Conservation (phyloP, 2,888 invertebrate species). For the Drosophila lacicola region DNA sequence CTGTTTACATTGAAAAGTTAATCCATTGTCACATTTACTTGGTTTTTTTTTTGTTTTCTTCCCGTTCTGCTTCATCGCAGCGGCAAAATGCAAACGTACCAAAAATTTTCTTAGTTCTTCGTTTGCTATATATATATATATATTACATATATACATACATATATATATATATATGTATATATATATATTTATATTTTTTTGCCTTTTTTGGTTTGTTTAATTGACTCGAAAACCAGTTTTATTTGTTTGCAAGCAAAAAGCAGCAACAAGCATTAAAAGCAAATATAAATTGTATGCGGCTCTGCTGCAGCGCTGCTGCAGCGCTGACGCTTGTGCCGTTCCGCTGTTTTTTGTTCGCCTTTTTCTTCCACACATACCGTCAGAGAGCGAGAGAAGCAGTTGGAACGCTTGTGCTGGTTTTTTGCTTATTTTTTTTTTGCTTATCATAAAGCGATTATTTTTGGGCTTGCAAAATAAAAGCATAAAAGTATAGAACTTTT, state of each 20-base stretch:
- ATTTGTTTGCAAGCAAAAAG: slow-evolving; percentile 72
- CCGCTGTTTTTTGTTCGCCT: slow-evolving; percentile 38
- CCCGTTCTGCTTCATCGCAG: slow-evolving; percentile 14
- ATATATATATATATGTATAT: slow-evolving; percentile 8
- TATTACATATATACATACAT: slow-evolving; percentile 5
- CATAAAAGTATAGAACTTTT: slow-evolving; percentile 67
- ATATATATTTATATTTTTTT: slow-evolving; percentile 27
- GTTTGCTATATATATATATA: slow-evolving; percentile 32
- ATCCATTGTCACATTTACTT: slow-evolving; percentile 27
- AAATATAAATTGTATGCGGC: slow-evolving; percentile 70
- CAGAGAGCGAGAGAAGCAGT: slow-evolving; percentile 10
- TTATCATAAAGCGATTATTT: slow-evolving; percentile 76
- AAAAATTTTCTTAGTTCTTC: slow-evolving; percentile 37
- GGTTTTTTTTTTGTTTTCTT: slow-evolving; percentile 3
- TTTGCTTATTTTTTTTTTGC: slow-evolving; percentile 43
- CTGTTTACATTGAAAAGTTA: slow-evolving; percentile 45
- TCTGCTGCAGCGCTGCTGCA: slow-evolving; percentile 36
- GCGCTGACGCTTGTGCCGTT: slow-evolving; percentile 29
- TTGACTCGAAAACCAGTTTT: slow-evolving; percentile 76
- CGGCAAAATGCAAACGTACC: slow-evolving; percentile 11
- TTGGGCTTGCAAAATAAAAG: slow-evolving; percentile 66
- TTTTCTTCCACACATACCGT: slow-evolving; percentile 28
- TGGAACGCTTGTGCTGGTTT: slow-evolving; percentile 28
- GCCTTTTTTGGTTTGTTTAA: slow-evolving; percentile 65
- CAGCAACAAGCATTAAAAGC: slow-evolving; percentile 71